Conservation (phyloP, 2,888 invertebrate genomes). For the Stenolophus ochropezus region DNA sequence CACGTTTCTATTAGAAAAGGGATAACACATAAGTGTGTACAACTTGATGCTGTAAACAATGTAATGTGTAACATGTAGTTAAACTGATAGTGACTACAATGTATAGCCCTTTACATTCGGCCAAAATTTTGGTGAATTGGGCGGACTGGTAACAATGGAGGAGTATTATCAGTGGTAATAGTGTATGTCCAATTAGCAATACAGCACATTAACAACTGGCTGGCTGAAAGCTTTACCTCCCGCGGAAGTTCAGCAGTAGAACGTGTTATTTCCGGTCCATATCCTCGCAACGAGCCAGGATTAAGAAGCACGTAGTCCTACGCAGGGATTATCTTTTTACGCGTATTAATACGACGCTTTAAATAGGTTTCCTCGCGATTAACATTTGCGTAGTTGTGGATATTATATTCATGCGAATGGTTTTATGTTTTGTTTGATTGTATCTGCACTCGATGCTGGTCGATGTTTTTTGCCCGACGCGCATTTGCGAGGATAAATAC, state of each 20-base stretch:
- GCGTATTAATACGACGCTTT: slow-evolving; percentile 52
- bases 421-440: slow-evolving; percentile 41
- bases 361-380: slow-evolving; percentile 53
- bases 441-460: slow-evolving; percentile 17
- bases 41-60: no score
- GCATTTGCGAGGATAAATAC: slow-evolving; percentile 20
- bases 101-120: not conserved
- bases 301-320: slow-evolving; percentile 37
- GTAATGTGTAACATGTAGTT: no score
- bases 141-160: not conserved
- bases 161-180: not conserved
- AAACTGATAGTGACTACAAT: no score
- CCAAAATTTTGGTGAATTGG: not conserved
- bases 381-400: slow-evolving; percentile 19
- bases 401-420: slow-evolving; percentile 41
- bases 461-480: slow-evolving; percentile 11
- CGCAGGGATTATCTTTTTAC: slow-evolving; percentile 55
- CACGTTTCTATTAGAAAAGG: no score
- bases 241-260: slow-evolving; percentile 45
- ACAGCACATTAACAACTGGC: slow-evolving; percentile 25
- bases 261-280: slow-evolving; percentile 56
- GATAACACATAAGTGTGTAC: no score
- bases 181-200: not conserved
- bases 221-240: not conserved
- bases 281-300: slow-evolving; percentile 51